Evolutionary conservation across 2,797 vertebrate genomes (phyloP), one percentile per base, ranked within the genome.

Genomic region (Falco berigora): DNA sequence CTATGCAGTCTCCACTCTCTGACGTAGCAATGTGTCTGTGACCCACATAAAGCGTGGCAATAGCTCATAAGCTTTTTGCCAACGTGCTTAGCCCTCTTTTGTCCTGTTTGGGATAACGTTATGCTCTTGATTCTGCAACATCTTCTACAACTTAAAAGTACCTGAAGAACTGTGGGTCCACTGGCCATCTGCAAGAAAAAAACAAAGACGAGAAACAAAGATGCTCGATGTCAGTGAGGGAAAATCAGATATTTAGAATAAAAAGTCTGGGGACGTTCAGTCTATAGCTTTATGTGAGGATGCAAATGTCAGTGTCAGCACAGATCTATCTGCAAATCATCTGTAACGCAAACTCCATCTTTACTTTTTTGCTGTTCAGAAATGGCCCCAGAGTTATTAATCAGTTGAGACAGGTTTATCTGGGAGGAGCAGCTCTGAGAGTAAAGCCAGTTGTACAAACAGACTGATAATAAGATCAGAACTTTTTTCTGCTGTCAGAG

Each of bases 221-320:
- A 81, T 80, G 46, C 77, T 90, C 46, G 28, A 32, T 40, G 78
- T 74, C 59, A 53, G 61, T 53, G 67, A 91, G 68, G 64, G 62
- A 72, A 87, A 85, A 95, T 84, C 24, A 96, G 96, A 96, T 92
- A 97, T 96, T 97, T 91, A 49, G 74, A 94, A 81, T 40, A 52
- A 82, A 92, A 94, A 56, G 52, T 36, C 75, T 64, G 92, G 74
- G 96, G 94, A 95, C 96, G 94, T 96, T 97, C 96, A 94, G 68
- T 72, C 68, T 96, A 4, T 49, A 86, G 69, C 27, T 93, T 74
- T 55, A 53, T 49, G 44, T 34, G 71, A 93, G 72, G 77, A 68
- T 87, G 67, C 38, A 68, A 16, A 78, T 76, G 77, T 84, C 91
- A 87, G 68, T 38, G 52, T 34, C 71, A 32, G 50, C 78, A 55